Base-by-base conservation (phyloP, 2,113 vertebrate genomes). In the Monarcha castaneiventris region DNA sequence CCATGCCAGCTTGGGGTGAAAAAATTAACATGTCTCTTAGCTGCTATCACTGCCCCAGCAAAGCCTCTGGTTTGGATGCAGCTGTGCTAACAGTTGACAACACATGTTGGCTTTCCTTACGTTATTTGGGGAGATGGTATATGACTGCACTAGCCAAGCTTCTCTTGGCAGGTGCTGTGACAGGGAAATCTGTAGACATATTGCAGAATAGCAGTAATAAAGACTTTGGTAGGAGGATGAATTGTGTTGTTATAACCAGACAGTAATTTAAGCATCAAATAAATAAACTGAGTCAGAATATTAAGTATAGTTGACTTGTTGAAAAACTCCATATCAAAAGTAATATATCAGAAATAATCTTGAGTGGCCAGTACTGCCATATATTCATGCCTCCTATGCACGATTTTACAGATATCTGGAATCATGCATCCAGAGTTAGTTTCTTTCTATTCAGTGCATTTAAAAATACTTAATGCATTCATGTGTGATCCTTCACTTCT, bases 161-260 rank as follows among this genome's bases (percentile, higher is more conserved):
- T 32, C 74, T 85, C 37, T 89, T 97, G 95, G 95, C 95, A 96
- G 73, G 44, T 90, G 78, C 67, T 79, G 39, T 82, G 66, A 37
- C 89, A 84, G 69, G 52, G 54, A 95, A 93, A 87, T 87, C 52
- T 94, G 92, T 89, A 74, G 64, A 48, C 76, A 54, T 91, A 75
- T 76, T 96, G 84, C 66, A 76, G 87, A 96, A 56, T 44, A 93
- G 66, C 41, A 91, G 72, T 79, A 91, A 72, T 93, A 89, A 91
- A 82, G 56, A 51, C 41, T 90, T 92, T 44, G 52, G 35, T 89
- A 85, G 58, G 35, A 87, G 44, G 44, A 72, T 72, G 33, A 82
- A 75, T 37, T 79, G 39, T 68, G 52, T 67, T 87, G 41, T 75
- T 87, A 68, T 27, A 89, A 82, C 39, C 52, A 71, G 59, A 52